phyloP scores from a whole-genome alignment of 2,797 vertebrate species.

The Micropoecilia bifurca region DNA sequence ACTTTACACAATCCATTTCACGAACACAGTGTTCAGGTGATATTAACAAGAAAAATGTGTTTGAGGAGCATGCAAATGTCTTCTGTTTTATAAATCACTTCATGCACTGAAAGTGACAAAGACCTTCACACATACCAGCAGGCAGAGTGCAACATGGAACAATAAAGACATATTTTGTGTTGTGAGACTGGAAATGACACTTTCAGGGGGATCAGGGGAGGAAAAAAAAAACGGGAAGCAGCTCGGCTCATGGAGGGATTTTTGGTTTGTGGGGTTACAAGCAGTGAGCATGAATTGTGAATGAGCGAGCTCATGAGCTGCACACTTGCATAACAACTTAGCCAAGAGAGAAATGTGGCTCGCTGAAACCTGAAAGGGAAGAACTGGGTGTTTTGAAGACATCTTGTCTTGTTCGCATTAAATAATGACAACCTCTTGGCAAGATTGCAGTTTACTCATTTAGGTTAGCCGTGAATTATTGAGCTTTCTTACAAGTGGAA shows the following conservation, averaged over 20 bases:
- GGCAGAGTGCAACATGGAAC: slow-evolving; percentile 47
- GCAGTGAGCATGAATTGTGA: slow-evolving; percentile 72
- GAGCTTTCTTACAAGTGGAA: slow-evolving; percentile 29
- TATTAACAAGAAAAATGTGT: slow-evolving; percentile 44
- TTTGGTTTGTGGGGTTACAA: slow-evolving; percentile 56
- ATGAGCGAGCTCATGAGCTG: slow-evolving; percentile 67
- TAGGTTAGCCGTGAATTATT: slow-evolving; percentile 51
- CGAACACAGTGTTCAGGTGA: slow-evolving; percentile 20
- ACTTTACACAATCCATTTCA: slow-evolving; percentile 17
- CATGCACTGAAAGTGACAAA: slow-evolving; percentile 43
- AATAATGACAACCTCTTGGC: slow-evolving; percentile 38
- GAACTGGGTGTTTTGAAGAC: slow-evolving; percentile 46
- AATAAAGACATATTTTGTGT: slow-evolving; percentile 61
- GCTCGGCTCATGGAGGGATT: slow-evolving; percentile 35
- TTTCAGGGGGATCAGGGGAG: slow-evolving; percentile 15
- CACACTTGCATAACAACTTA: slow-evolving; percentile 69
- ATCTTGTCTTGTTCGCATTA: slow-evolving; percentile 62
- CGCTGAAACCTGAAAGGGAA: slow-evolving; percentile 39
- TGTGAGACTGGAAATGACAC: slow-evolving; percentile 51
- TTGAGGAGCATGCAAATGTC: slow-evolving; percentile 41
- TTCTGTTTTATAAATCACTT: slow-evolving; percentile 58
- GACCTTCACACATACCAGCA: slow-evolving; percentile 45
- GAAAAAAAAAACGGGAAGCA: slow-evolving; percentile 11
- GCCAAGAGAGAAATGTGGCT: slow-evolving; percentile 46
- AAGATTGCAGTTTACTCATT: slow-evolving; percentile 42